Base-by-base conservation (phyloP, 1,140 invertebrate genomes). In the Copidosoma floridanum region DNA sequence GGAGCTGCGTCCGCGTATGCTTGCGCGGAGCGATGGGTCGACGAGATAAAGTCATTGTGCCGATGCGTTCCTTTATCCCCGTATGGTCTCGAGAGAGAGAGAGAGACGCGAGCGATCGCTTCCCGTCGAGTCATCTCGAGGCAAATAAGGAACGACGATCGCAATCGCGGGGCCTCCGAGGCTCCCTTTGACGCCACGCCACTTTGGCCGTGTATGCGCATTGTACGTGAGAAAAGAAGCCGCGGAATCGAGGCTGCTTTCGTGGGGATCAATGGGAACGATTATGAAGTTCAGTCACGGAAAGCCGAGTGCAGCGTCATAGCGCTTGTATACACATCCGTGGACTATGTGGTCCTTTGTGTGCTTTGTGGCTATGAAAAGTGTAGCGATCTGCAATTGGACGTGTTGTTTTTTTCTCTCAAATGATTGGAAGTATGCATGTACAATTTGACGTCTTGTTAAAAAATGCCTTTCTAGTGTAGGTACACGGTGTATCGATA, bases 1-100 rank as follows among this genome's bases (percentile, higher is more conserved):
- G n/a, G n/a, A n/a, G n/a, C n/a, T n/a, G n/a, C n/a, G n/a, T n/a
- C n/a, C n/a, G n/a, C n/a, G n/a, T n/a, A n/a, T n/a, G n/a, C n/a
- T n/a, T n/a, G n/a, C n/a, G n/a, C 46, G 29, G 32, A 11, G 48
- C 29, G 11, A 8, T 3, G 3, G 41, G 41, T 12, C 20, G 11
- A 8, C 18, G 2, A 21, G 50, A 56, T 56, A 56, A 43, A 56
- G 53, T 56, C 32, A 57, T 57, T 57, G 32, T 38, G 26, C 10
- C 20, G n/a, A 16, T 43, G 23, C 18, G 18, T 40, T 16, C 35
- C 29, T 14, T 40, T 20, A 44, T 55, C 35, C 20, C 20, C 37
- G n/a, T n/a, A n/a, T n/a, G n/a, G n/a, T n/a, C n/a, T n/a, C n/a
- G n/a, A n/a, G n/a, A n/a, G n/a, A n/a, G n/a, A n/a, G n/a, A n/a